These are phyloP conservation scores for Heliconius sara DNA, from an alignment of 2,888 invertebrate genomes.

Conservation along the genomic window DNA sequence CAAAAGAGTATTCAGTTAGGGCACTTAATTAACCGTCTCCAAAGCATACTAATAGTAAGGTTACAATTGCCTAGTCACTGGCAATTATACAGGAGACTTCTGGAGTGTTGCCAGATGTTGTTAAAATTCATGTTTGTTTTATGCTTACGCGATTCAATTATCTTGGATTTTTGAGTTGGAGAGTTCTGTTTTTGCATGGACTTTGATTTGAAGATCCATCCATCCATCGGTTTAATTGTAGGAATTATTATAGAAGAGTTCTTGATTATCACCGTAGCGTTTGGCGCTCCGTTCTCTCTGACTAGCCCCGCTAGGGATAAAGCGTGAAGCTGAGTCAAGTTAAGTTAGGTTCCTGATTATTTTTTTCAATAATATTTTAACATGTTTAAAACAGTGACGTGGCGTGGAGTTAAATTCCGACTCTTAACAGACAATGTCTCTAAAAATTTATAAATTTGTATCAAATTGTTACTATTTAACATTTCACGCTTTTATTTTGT, in stretches of 20 bases:
- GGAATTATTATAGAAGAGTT: neutral
- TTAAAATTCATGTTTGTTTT: constrained; percentile 49
- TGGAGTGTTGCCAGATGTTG: constrained; percentile 48
- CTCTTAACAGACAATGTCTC: no score
- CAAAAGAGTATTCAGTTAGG: constrained; percentile 45
- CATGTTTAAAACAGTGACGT: no score
- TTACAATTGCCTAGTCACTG: constrained; percentile 44
- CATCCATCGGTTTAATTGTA: neutral
- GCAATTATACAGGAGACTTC: constrained; percentile 43
- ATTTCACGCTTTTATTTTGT: no score
- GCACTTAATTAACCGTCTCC: constrained; percentile 53
- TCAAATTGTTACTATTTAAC: no score
- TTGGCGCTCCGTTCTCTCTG: no score
- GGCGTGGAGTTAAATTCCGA: no score
- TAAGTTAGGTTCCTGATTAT: no score
- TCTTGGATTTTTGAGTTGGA: constrained; percentile 28
- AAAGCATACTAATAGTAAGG: constrained; percentile 52
- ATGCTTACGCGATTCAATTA: constrained; percentile 45
- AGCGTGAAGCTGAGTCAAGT: no score
- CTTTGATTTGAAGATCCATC: neutral
- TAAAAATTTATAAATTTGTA: no score
- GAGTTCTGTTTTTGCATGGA: neutral
- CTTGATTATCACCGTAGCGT: no score
- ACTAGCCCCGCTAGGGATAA: no score
- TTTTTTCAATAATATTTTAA: no score